Evolutionary conservation across 2,113 vertebrate species (phyloP).

Genomic region (Vimba vimba): DNA sequence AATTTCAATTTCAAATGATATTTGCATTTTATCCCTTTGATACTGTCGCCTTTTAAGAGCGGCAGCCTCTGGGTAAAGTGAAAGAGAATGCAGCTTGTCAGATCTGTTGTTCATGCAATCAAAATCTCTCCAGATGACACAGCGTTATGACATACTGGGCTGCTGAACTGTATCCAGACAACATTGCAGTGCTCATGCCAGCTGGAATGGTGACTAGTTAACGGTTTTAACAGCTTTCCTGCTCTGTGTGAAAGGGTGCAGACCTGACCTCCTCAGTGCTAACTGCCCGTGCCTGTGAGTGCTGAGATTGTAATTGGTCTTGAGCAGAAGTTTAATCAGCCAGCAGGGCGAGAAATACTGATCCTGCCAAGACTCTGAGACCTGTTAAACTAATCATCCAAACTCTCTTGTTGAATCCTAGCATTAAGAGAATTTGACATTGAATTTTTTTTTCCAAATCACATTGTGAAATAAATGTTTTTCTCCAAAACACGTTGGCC

Average conservation of each 20-base stretch:
- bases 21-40: constrained; percentile 16
- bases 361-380: constrained; percentile 33
- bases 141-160: constrained; percentile 6
- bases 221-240: constrained; percentile 15
- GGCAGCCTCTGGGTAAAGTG: background rate
- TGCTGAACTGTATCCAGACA: constrained; percentile 17
- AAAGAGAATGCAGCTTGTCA: constrained; percentile 8
- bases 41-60: background rate
- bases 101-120: constrained; percentile 9
- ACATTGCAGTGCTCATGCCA: constrained; percentile 23
- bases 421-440: too few species aligned
- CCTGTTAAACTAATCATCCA: constrained; percentile 7
- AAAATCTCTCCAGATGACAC: constrained; percentile 14
- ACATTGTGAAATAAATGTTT: too few species aligned
- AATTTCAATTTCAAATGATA: background rate
- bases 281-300: constrained; percentile 23
- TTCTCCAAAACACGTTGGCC: too few species aligned
- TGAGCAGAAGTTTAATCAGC: constrained; percentile 43
- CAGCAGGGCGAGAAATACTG: background rate
- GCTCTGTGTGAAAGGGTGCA: constrained; percentile 26
- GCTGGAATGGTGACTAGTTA: constrained; percentile 22
- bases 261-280: constrained; percentile 20
- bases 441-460: too few species aligned
- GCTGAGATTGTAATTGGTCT: constrained; percentile 33
- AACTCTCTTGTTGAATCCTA: background rate